Evolutionary conservation across 2,888 invertebrate species (phyloP).

Genomic region (Dexiosoma caninum): DNA sequence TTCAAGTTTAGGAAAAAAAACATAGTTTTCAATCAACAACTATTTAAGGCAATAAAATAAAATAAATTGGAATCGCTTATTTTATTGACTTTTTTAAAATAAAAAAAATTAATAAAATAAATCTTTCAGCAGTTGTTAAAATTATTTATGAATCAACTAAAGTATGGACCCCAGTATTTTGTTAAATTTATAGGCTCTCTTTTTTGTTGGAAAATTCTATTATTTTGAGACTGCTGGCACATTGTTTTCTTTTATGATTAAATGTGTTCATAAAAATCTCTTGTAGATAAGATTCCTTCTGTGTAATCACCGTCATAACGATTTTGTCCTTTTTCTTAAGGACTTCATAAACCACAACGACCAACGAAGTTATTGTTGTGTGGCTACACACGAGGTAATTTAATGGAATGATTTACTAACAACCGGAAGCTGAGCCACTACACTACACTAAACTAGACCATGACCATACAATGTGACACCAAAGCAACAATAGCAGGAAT

Average conservation of each 20-base stretch:
- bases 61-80: no score
- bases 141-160: background rate
- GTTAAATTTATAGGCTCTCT: background rate
- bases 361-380: slow-evolving; percentile 50
- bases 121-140: background rate
- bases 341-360: slow-evolving; percentile 50
- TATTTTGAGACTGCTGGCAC: background rate
- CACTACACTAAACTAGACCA: background rate
- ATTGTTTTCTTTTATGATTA: slow-evolving; percentile 2
- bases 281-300: slow-evolving; percentile 31
- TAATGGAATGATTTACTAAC: slow-evolving; percentile 62
- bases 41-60: slow-evolving; percentile 4
- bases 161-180: background rate
- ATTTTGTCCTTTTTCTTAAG: slow-evolving; percentile 24
- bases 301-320: slow-evolving; percentile 39
- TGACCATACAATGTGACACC: slow-evolving; percentile 17
- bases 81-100: background rate
- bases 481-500: slow-evolving; percentile 21
- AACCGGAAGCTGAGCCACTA: slow-evolving; percentile 57
- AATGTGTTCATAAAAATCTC: background rate
- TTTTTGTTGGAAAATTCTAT: background rate
- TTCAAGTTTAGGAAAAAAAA: background rate
- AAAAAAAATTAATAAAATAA: no score
- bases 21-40: background rate
- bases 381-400: slow-evolving; percentile 54